Conservation (phyloP, 2,888 invertebrate species). For the Junonia oenone region DNA sequence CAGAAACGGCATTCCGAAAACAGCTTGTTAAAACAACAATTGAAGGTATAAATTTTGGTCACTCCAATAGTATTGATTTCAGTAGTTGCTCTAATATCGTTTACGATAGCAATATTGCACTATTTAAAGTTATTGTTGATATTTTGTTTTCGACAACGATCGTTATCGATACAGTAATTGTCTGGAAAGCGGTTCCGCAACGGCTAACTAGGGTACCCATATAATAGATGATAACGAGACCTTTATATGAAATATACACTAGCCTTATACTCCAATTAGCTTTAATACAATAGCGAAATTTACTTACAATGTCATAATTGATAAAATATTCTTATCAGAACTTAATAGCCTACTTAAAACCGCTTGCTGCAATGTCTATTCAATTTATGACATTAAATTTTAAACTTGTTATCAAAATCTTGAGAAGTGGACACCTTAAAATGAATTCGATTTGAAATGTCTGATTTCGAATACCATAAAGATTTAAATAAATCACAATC, state of each 20-base stretch:
- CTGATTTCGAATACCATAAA: conserved; percentile 23
- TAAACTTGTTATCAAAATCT: background rate
- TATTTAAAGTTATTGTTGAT: conserved; percentile 21
- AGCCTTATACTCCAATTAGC: background rate
- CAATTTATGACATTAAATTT: background rate
- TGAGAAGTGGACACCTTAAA: background rate
- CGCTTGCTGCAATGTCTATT: background rate
- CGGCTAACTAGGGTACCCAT: conserved; percentile 7
- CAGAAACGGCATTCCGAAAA: conserved; percentile 21
- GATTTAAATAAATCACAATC: conserved; percentile 23
- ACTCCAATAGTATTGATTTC: conserved; percentile 20
- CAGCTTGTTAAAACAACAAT: conserved; percentile 25
- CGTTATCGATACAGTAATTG: conserved; percentile 24
- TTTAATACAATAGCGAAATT: background rate
- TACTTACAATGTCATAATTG: background rate
- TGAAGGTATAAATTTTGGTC: conserved; percentile 21
- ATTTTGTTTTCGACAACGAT: conserved; percentile 24
- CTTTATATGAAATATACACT: background rate
- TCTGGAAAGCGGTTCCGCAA: conserved; percentile 15
- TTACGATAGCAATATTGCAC: conserved; percentile 18
- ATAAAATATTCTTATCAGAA: background rate
- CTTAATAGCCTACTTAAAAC: background rate
- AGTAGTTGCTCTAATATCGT: conserved; percentile 18
- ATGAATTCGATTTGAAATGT: conserved; percentile 10
- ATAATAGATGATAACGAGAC: background rate